Percentiles rank a stretch among this genome's conserved stretches.
These are phyloP conservation scores for Ariopsis seemanni DNA, from an alignment of 2,113 vertebrate genomes.

Conservation along the genomic window DNA sequence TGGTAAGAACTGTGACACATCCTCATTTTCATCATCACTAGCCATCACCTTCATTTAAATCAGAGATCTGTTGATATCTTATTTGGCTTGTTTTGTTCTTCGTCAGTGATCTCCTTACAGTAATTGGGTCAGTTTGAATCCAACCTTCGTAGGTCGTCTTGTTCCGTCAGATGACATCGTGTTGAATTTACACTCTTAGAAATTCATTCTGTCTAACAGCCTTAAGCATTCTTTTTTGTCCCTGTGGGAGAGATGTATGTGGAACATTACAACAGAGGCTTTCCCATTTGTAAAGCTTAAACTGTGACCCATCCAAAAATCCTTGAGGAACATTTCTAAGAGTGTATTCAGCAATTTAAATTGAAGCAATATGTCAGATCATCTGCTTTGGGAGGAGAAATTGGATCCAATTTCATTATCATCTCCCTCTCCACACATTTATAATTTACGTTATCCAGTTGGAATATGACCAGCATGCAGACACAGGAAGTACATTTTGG, in stretches of 20 bases:
- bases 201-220: background rate
- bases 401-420: background rate
- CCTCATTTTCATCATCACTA: background rate
- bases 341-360: background rate
- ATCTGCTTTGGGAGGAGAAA: background rate
- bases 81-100: no score
- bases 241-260: background rate
- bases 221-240: background rate
- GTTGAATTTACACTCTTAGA: background rate
- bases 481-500: background rate
- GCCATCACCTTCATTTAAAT: background rate
- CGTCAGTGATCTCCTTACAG: background rate
- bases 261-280: background rate
- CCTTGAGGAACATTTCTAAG: background rate
- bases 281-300: background rate
- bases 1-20: slow-evolving; percentile 74
- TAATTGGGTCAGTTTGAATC: background rate
- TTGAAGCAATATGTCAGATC: background rate
- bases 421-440: background rate
- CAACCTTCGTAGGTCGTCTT: background rate
- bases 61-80: background rate
- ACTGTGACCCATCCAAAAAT: background rate
- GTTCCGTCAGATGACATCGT: background rate
- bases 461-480: background rate
- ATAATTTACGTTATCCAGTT: background rate